Percentiles rank a stretch among this genome's conserved stretches.
Conservation (phyloP, 2,888 invertebrate species). For the Perdita meconis region DNA sequence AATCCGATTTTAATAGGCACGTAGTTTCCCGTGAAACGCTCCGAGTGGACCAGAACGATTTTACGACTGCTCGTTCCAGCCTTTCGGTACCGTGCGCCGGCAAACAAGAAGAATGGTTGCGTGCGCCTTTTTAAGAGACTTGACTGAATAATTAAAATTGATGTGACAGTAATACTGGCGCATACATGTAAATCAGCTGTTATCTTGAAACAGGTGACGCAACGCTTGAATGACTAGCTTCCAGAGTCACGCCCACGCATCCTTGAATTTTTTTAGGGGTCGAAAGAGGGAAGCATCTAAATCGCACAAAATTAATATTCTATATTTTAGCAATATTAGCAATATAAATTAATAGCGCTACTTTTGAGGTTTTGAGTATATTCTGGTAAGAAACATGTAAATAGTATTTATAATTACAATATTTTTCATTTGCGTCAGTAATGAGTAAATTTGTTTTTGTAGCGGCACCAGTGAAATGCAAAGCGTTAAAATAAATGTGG, state of each 20-base stretch:
- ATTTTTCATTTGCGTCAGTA: too few relatives aligned
- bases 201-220: constrained; percentile 17
- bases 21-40: constrained; percentile 67
- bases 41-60: constrained; percentile 61
- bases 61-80: constrained; percentile 68
- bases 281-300: too few relatives aligned
- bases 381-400: too few relatives aligned
- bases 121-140: constrained; percentile 52
- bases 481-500: too few relatives aligned
- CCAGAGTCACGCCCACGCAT: too few relatives aligned
- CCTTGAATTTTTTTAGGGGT: too few relatives aligned
- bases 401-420: too few relatives aligned
- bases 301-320: background rate
- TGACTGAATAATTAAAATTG: constrained; percentile 68
- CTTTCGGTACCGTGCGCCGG: constrained; percentile 64
- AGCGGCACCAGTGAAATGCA: too few relatives aligned
- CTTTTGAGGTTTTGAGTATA: too few relatives aligned
- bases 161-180: constrained; percentile 59
- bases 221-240: background rate
- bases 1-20: constrained; percentile 70
- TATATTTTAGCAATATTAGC: too few relatives aligned
- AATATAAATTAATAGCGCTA: too few relatives aligned
- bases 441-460: too few relatives aligned
- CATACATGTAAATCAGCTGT: constrained; percentile 36
- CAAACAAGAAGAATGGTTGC: constrained; percentile 57